These are phyloP conservation scores for Cololabis saira DNA, from an alignment of 2,113 vertebrate species.

Conservation along the genomic window DNA sequence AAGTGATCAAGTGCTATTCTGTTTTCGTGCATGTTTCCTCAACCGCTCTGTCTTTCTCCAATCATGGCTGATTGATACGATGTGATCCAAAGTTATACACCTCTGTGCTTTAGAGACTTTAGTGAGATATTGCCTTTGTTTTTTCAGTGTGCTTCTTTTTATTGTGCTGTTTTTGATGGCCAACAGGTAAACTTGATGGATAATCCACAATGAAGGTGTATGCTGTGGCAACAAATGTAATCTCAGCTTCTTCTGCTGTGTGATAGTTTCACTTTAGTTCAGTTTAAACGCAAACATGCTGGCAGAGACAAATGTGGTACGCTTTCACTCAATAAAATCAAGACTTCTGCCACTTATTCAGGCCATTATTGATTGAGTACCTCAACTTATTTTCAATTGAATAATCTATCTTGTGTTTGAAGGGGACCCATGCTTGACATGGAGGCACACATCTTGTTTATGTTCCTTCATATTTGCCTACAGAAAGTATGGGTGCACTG, in stretches of 20 bases:
- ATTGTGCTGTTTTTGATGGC: conserved; percentile 13
- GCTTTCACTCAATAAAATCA: conserved; percentile 49
- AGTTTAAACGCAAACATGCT: conserved; percentile 28
- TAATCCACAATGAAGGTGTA: conserved; percentile 40
- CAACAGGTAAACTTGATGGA: conserved; percentile 16
- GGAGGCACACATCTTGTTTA: neutral
- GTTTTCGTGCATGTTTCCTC: neutral
- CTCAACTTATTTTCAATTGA: conserved; percentile 13
- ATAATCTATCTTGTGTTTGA: conserved; percentile 32
- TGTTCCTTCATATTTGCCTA: neutral
- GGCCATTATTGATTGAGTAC: conserved; percentile 18
- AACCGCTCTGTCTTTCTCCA: neutral
- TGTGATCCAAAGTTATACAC: no score
- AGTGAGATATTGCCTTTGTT: no score
- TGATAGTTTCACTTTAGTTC: conserved; percentile 15
- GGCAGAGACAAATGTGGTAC: conserved; percentile 43
- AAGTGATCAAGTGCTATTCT: neutral
- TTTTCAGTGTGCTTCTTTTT: neutral
- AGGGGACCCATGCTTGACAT: conserved; percentile 3
- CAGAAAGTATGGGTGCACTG: neutral
- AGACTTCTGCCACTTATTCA: conserved; percentile 29
- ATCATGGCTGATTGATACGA: neutral
- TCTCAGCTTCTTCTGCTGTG: neutral
- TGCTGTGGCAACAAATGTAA: conserved; percentile 21
- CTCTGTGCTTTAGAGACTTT: no score